Evolutionary conservation across 2,797 vertebrate species (phyloP), one percentile per base, ranked within the genome.

Genomic region (Oreochromis grahami): DNA sequence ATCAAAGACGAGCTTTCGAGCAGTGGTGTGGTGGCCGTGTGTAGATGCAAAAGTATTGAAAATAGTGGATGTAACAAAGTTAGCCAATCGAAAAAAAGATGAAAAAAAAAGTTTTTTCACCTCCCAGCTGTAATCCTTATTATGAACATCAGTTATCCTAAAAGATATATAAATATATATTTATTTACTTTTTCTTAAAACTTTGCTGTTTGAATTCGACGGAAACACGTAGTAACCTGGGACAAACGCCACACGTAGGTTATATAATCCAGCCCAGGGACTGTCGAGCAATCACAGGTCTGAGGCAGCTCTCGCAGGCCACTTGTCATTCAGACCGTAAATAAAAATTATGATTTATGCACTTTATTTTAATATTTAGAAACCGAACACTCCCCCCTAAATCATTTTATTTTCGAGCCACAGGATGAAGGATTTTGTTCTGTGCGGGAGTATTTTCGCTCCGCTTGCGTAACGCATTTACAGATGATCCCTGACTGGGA

Each of bases 201-300:
- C 10, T 7, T 70, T 11, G 21, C 41, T 17, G 38, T 43, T 70
- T 70, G 14, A 45, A 43, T 17, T 26, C 5, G 21, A 48, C 14
- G 65, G 41, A 72, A 72, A 29, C 4, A 6, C 14, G 5, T 38
- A 19, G 14, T 17, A 7, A 17, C 21, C 12, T 0, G 3, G 68
- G 6, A 29, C 14, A 11, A n/a, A 1, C 15, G 4, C 15, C 9
- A 50, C 4, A 32, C 10, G 1, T 0, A 45, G 7, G 32, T 83
- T 58, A 77, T 85, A 24, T 80, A 78, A 72, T n/a, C 8, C 9
- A 52, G 4, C 1, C 9, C 21, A 89, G 88, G 89, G 85, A 84
- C 56, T 29, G 70, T 74, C 24, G 45, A 55, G 58, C 80, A 15
- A 77, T 2, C 19, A 9, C 24, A 9, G 24, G 6, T 50, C 51